Conservation (phyloP, 2,888 invertebrate genomes). For the Teleiodes luculella region DNA sequence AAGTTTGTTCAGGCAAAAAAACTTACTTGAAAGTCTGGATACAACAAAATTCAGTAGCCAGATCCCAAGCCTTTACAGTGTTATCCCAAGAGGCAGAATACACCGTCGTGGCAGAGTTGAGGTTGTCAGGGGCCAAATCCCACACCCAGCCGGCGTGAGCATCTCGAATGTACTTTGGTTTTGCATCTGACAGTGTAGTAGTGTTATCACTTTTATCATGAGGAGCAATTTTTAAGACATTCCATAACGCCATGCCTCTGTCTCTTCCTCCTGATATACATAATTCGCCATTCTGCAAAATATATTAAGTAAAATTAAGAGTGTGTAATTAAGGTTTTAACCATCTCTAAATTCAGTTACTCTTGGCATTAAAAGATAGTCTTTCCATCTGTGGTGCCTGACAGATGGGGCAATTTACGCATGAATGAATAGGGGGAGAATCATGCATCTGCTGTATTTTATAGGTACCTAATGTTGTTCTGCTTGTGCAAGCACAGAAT, state of each 20-base stretch:
- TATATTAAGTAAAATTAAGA: background rate
- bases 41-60: conserved; percentile 60
- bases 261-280: conserved; percentile 81
- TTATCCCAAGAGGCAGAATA: conserved; percentile 82
- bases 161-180: conserved; percentile 54
- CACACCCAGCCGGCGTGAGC: conserved; percentile 83
- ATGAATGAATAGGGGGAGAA: background rate
- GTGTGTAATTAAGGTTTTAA: background rate
- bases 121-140: conserved; percentile 72
- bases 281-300: conserved; percentile 60
- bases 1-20: too few species aligned
- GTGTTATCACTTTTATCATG: conserved; percentile 40
- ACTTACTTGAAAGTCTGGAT: conserved; percentile 68
- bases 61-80: conserved; percentile 78
- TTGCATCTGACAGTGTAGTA: conserved; percentile 39
- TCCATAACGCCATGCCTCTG: conserved; percentile 76
- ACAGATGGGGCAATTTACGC: background rate
- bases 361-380: too few species aligned
- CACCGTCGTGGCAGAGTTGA: conserved; percentile 58
- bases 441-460: background rate
- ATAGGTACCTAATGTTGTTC: background rate
- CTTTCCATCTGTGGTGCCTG: background rate
- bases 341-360: too few species aligned
- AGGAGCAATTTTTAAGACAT: conserved; percentile 52
- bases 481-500: background rate